Evolutionary conservation across 2,797 vertebrate species (phyloP).

Genomic region (Clamator glandarius): DNA sequence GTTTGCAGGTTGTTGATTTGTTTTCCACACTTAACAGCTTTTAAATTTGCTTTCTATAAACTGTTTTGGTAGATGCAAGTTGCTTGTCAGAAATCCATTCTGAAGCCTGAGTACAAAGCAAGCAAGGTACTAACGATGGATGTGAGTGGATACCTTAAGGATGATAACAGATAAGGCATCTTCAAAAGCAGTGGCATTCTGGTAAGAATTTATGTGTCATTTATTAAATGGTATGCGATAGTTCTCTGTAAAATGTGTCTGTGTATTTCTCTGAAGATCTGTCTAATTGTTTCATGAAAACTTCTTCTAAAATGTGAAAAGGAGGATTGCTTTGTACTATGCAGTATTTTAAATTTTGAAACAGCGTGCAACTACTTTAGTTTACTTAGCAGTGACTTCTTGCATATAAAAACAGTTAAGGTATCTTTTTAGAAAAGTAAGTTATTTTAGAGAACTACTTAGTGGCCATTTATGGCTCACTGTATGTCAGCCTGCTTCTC

Average conservation of each 20-base stretch:
- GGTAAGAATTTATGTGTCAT: conserved; percentile 42
- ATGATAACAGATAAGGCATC: neutral
- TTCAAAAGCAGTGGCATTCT: neutral
- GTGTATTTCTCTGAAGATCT: neutral
- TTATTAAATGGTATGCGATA: neutral
- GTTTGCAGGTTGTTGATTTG: conserved; percentile 15
- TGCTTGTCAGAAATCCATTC: neutral
- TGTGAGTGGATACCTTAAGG: neutral
- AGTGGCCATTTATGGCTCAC: neutral
- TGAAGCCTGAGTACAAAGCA: neutral
- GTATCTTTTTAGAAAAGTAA: neutral
- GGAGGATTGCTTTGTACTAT: neutral
- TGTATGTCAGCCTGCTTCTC: conserved; percentile 13
- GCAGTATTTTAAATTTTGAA: conserved; percentile 24
- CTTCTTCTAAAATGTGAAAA: neutral
- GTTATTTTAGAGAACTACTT: conserved; percentile 9
- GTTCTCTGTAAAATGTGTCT: neutral
- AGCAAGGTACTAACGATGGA: neutral
- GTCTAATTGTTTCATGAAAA: neutral
- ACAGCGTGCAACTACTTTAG: neutral
- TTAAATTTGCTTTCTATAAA: conserved; percentile 50
- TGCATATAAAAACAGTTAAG: neutral
- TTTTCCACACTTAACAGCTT: conserved; percentile 15
- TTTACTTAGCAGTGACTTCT: conserved; percentile 17
- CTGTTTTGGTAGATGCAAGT: neutral